Conservation (phyloP, 2,888 invertebrate genomes). For the Acanthococcus lagerstroemiae region DNA sequence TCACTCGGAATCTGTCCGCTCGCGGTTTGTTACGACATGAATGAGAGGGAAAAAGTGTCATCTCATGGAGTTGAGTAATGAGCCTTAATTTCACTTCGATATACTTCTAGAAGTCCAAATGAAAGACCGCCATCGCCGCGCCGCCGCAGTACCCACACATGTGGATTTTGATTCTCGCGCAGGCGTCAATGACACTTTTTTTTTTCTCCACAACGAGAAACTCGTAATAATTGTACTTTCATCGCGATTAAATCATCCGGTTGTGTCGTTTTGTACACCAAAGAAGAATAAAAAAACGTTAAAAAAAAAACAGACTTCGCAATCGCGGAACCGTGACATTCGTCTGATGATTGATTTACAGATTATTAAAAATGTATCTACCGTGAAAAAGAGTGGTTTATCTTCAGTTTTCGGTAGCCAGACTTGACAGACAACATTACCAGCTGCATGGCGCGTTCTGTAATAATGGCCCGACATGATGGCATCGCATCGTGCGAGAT, state of each 20-base stretch:
- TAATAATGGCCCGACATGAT: no score
- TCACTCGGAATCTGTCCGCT: no score
- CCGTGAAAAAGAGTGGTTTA: background rate
- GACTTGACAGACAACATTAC: no score
- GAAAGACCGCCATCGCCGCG: background rate
- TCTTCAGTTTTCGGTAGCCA: no score
- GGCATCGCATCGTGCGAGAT: no score
- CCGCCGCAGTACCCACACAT: background rate
- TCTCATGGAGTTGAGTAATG: conserved; percentile 28
- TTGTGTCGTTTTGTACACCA: background rate
- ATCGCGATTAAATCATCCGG: conserved; percentile 22
- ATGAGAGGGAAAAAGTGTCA: conserved; percentile 20
- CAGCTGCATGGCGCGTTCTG: no score
- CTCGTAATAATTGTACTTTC: conserved; percentile 7
- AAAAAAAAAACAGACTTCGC: conserved; percentile 19
- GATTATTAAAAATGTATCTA: background rate
- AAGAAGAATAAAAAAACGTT: background rate
- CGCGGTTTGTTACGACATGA: no score
- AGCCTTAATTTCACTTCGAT: conserved; percentile 1
- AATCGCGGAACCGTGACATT: conserved; percentile 18
- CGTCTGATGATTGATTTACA: background rate
- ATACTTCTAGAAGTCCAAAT: background rate
- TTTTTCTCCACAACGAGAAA: background rate
- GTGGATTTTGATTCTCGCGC: background rate
- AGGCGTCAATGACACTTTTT: background rate